phyloP scores from a whole-genome alignment of 2,888 invertebrate genomes.

The Kuschelorhynchus macadamiae region DNA sequence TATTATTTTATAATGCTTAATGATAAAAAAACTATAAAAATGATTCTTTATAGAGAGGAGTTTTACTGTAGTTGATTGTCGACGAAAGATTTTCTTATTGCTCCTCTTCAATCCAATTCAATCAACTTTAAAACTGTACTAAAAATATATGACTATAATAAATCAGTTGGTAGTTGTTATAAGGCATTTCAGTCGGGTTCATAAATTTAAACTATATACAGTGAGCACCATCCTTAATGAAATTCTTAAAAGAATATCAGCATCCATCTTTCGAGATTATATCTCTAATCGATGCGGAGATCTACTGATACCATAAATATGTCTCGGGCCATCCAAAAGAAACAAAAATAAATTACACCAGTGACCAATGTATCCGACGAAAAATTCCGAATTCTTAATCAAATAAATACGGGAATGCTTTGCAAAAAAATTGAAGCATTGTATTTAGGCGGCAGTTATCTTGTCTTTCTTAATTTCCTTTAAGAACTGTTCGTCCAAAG shows the following conservation, averaged over 20 bases:
- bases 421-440: slow-evolving; percentile 53
- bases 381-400: slow-evolving; percentile 39
- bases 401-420: slow-evolving; percentile 29
- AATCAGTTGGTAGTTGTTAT: slow-evolving; percentile 16
- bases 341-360: slow-evolving; percentile 56
- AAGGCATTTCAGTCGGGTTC: slow-evolving; percentile 27
- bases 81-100: neutral
- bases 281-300: slow-evolving; percentile 48
- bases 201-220: slow-evolving; percentile 39
- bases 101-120: neutral
- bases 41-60: no score
- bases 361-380: neutral
- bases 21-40: no score
- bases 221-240: slow-evolving; percentile 37
- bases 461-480: slow-evolving; percentile 61
- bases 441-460: slow-evolving; percentile 66
- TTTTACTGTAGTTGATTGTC: no score
- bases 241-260: slow-evolving; percentile 38
- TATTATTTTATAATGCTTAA: no score
- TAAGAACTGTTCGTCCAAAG: slow-evolving; percentile 36
- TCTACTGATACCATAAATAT: slow-evolving; percentile 54
- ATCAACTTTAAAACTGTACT: slow-evolving; percentile 10
- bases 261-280: slow-evolving; percentile 30
- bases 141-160: slow-evolving; percentile 19
- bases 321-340: slow-evolving; percentile 51